Evolutionary conservation across 2,888 invertebrate genomes (phyloP), one percentile per base, ranked within the genome.

Genomic region (Amphipoea oculea): DNA sequence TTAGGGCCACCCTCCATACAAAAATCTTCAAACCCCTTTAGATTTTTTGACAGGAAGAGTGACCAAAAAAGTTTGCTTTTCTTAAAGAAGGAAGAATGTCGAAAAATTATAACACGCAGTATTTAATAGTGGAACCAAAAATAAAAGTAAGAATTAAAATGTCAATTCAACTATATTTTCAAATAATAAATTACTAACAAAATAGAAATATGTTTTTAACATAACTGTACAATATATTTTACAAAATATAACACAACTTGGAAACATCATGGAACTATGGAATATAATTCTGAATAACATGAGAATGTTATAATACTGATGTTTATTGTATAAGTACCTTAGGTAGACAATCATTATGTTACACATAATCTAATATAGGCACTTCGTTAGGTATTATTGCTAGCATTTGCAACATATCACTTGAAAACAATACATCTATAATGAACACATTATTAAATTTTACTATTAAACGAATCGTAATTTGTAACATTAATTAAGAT

Each of bases 401-500:
- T 82, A 68, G 74, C 40, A 75, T 72, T 79, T 67, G 57, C 60
- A 79, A 79, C 76, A 74, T 82, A 68, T 77, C 83, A 85, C 68
- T 75, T 81, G 57, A 69, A 69, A 83, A 75, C 40, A 81, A 73
- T 69, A 74, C 71, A 76, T 60, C 57, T 78, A 71, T 9, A 65
- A 65, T 72, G 62, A 76, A 85, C 76, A 86, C 67, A 82, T 76
- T 54, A 36, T 48, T n/a, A 17, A 86, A 79, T 80, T 67, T 79
- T 12, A 17, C 79, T 80, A 85, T 48, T 65, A 29, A 73, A 62
- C 29, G 17, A 72, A 63, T 60, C 62, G 9, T 76, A 70, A 40
- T n/a, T 48, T 7, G 42, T 67, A 48, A 60, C 65, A 82, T 82
- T 91, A 95, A 87, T 93, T 89, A 29, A 95, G 87, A 85, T 95